Base-by-base conservation (phyloP, 2,888 invertebrate species). In the Acronicta alni region DNA sequence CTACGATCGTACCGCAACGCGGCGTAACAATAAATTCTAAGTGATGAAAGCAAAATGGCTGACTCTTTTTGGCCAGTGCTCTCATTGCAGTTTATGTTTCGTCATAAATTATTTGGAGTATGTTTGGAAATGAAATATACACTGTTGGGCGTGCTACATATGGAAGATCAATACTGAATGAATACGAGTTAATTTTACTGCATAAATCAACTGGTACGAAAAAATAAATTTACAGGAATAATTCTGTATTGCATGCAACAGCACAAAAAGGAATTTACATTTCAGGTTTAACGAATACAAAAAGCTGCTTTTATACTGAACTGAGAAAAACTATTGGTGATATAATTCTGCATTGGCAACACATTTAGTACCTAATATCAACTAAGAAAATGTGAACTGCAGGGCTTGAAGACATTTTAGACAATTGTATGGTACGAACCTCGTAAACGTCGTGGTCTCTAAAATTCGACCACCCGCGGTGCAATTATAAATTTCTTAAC, bases 81-180 rank as follows among this genome's bases (percentile, higher is more conserved):
- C 38, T 30, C 37, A 41, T 43, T 49, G 52, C 62, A 51, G 52
- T 70, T 61, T 41, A 67, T 30, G 49, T 52, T 57, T 39, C 38
- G 18, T 54, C 38, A 49, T 62, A 48, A 59, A 54, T 63, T 42
- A 52, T 45, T 55, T 49, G 14, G 26, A 49, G 45, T 45, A 26
- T 38, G 18, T 64, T 59, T 57, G 42, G 37, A 57, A 62, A 70
- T 69, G 54, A 54, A 66, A 52, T 58, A 49, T 49, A 49, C 23
- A 62, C 52, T 57, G 38, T 41, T 35, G 64, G 35, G 41, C 38
- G 35, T 16, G 37, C 46, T 30, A 32, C 43, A 39, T 18, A 26
- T 38, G 10, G 37, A 2, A 16, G 44, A 32, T 59, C 54, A 48
- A 57, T 55, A 52, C n/a, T 48, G 56, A 56, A 56, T 48, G 15